A percentile compares a stretch with the other conserved stretches of the same genome.
These are phyloP conservation scores for Rhabditoides inermis DNA, from an alignment of 2,888 invertebrate genomes.

Conservation along the genomic window DNA sequence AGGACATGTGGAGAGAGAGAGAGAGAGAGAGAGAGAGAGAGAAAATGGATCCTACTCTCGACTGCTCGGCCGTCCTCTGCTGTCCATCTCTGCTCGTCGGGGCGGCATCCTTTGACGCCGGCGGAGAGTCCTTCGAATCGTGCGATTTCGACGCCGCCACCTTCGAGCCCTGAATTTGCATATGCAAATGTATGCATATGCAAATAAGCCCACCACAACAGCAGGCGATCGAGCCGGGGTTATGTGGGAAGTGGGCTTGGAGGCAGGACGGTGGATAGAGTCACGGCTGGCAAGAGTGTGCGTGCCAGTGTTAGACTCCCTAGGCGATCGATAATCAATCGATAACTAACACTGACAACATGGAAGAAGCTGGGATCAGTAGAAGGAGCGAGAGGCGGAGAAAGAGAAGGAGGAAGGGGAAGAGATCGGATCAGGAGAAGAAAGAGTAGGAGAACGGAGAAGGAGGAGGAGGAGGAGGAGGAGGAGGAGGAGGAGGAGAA, in stretches of 20 bases:
- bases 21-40: constrained; percentile 9
- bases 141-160: constrained; percentile 5
- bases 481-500: constrained; percentile 4
- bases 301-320: too few species aligned
- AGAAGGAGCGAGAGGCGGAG: constrained; percentile 1
- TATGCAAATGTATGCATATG: background rate
- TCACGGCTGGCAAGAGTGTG: too few species aligned
- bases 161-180: constrained; percentile 10
- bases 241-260: constrained; percentile 7
- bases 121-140: constrained; percentile 6
- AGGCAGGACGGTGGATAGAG: too few species aligned
- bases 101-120: too few species aligned
- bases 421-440: background rate
- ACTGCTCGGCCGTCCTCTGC: background rate
- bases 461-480: constrained; percentile 7
- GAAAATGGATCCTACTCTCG: background rate
- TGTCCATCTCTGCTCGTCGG: background rate
- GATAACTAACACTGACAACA: background rate
- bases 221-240: constrained; percentile 6
- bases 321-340: too few species aligned
- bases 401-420: constrained; percentile 9
- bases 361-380: constrained; percentile 1
- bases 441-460: background rate
- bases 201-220: background rate
- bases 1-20: too few species aligned